Base-by-base conservation (phyloP, 2,113 vertebrate species). In the Neolamprologus modestus region DNA sequence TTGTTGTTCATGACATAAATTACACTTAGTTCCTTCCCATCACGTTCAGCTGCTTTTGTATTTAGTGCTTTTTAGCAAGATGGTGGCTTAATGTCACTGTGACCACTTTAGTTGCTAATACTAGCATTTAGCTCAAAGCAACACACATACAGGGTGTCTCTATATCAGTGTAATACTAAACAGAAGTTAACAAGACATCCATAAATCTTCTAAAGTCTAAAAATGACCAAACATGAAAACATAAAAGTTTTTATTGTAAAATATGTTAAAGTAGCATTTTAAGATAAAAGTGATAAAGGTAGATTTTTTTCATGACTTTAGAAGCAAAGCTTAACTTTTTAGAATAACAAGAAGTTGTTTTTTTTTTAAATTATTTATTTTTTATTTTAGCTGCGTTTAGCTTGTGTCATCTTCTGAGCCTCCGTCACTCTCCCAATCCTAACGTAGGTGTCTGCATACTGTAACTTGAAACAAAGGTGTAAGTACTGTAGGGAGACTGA, bases 401-500 rank as follows among this genome's bases (percentile, higher is more conserved):
- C 73, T 78, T 78, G 7, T 78, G 73, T 52, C 73, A 52, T 52
- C 73, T 78, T 78, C 45, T 50, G 73, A 52, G 45, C 73, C 73
- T 78, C 17, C 26, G 16, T 52, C 45, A 33, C 45, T 87, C 87
- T 91, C 83, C 78, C 83, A 76, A 61, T 31, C 26, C 45, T 78
- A 52, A 52, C 4, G 26, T 78, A 78, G 26, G 73, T 78, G 45
- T 78, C 73, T 78, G 73, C 73, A 78, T 78, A 78, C 26, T 52
- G 45, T 78, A 78, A 78, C 73, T 52, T 78, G 73, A 78, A 78
- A 52, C 73, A 78, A 52, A 78, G 45, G 26, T 52, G 45, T 78
- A 78, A 52, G 73, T 90, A 86, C 85, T 91, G 89, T 87, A 83
- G 86, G 91, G 89, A 89, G 89, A 50, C 21, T 4, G 84, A 71